Evolutionary conservation across 2,797 vertebrate genomes (phyloP).

Genomic region (Lepilemur septentrionalis): DNA sequence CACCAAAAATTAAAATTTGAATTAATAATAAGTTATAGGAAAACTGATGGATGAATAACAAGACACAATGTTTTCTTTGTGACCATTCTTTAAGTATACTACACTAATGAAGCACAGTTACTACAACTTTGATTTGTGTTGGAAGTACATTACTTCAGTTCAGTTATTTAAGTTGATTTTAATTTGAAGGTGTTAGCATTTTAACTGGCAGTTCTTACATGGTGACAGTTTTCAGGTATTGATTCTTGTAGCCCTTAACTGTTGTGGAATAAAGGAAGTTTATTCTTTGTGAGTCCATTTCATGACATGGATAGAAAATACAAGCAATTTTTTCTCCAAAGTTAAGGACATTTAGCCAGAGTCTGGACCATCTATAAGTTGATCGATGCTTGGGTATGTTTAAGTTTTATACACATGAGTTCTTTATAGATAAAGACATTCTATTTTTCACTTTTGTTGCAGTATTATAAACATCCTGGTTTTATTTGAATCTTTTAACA

Average conservation of each 20-base stretch:
- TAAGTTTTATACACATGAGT: neutral
- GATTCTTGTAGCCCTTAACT: neutral
- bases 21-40: neutral
- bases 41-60: neutral
- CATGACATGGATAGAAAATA: neutral
- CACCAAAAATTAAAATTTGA: neutral
- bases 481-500: neutral
- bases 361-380: neutral
- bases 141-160: neutral
- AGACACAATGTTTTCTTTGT: neutral
- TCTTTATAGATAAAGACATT: neutral
- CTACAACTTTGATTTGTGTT: neutral
- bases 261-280: neutral
- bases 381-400: neutral
- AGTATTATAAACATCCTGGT: neutral
- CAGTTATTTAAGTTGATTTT: neutral
- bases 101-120: neutral
- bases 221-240: neutral
- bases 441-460: neutral
- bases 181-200: neutral
- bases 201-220: neutral
- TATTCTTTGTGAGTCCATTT: neutral
- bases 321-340: neutral
- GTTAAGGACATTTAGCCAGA: neutral
- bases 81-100: neutral